These are phyloP conservation scores for Poeciliopsis occidentalis DNA, from an alignment of 2,113 vertebrate species.

Conservation along the genomic window DNA sequence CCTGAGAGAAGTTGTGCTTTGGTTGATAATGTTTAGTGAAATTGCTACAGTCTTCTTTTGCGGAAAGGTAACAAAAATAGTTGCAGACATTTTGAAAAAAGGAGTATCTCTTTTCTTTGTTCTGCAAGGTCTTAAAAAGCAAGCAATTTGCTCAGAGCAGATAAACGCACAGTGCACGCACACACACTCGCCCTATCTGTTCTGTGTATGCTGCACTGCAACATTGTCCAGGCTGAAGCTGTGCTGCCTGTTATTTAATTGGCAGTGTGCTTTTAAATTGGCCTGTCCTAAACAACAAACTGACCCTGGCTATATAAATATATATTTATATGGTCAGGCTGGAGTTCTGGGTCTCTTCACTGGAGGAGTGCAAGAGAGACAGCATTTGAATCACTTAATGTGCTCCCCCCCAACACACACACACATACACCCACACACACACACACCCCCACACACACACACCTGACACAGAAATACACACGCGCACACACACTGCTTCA, in stretches of 20 bases:
- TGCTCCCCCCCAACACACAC: constrained; percentile 65
- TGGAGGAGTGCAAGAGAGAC: constrained; percentile 54
- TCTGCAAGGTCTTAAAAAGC: constrained; percentile 46
- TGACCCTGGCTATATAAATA: constrained; percentile 16
- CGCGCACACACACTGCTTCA: constrained; percentile 17
- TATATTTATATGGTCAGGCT: constrained; percentile 45
- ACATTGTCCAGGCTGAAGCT: constrained; percentile 60
- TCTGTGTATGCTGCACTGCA: constrained; percentile 34
- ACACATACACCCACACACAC: constrained; percentile 26
- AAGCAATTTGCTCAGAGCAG: constrained; percentile 52
- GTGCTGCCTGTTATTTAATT: constrained; percentile 68
- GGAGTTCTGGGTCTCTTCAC: constrained; percentile 57
- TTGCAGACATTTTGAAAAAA: constrained; percentile 45
- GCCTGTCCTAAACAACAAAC: constrained; percentile 61
- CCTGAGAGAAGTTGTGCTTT: constrained; percentile 38
- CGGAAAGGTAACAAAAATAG: constrained; percentile 15
- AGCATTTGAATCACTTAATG: constrained; percentile 75
- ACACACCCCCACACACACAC: constrained; percentile 58
- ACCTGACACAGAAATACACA: constrained; percentile 24
- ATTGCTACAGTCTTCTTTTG: constrained; percentile 36
- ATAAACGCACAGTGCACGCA: constrained; percentile 35
- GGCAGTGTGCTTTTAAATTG: constrained; percentile 68
- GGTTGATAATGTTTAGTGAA: constrained; percentile 47
- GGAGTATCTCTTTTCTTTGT: constrained; percentile 47
- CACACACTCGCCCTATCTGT: constrained; percentile 42